Evolutionary conservation across 1,140 invertebrate genomes (phyloP).

Genomic region (Drosophila aff.): DNA sequence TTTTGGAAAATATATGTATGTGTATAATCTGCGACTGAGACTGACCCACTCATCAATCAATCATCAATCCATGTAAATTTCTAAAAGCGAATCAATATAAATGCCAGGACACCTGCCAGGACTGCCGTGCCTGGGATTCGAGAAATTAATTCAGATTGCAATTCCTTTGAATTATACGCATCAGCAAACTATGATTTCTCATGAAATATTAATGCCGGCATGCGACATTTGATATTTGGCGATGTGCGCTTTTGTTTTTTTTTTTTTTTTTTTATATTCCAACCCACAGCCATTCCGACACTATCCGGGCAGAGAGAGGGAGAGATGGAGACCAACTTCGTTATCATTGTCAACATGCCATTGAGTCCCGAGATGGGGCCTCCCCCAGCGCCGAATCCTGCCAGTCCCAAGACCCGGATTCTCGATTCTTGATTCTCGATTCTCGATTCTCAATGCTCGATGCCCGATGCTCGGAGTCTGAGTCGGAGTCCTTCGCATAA

Average conservation of each 20-base stretch:
- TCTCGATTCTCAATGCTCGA: constrained; percentile 1
- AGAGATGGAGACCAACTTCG: constrained; percentile 64
- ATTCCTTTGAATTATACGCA: constrained; percentile 83
- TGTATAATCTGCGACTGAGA: background rate
- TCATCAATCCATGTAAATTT: constrained; percentile 46
- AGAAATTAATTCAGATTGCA: constrained; percentile 82
- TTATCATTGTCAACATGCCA: constrained; percentile 83
- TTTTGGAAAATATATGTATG: too few relatives aligned
- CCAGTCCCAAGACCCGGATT: background rate
- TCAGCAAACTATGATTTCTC: constrained; percentile 83
- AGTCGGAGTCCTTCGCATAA: constrained; percentile 53
- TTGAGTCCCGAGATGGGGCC: constrained; percentile 55
- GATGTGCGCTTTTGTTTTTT: constrained; percentile 62
- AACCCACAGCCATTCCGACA: background rate
- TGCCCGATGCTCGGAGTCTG: background rate
- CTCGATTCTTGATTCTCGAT: constrained; percentile 4
- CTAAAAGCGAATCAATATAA: constrained; percentile 42
- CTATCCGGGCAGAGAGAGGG: background rate
- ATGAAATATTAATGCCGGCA: constrained; percentile 81
- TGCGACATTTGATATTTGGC: constrained; percentile 80
- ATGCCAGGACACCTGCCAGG: constrained; percentile 32
- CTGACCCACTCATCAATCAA: constrained; percentile 50
- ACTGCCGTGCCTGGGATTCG: constrained; percentile 41
- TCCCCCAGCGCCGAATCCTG: background rate
- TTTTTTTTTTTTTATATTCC: background rate